phyloP scores from a whole-genome alignment of 2,888 invertebrate genomes.

The Argyresthia goedartella region DNA sequence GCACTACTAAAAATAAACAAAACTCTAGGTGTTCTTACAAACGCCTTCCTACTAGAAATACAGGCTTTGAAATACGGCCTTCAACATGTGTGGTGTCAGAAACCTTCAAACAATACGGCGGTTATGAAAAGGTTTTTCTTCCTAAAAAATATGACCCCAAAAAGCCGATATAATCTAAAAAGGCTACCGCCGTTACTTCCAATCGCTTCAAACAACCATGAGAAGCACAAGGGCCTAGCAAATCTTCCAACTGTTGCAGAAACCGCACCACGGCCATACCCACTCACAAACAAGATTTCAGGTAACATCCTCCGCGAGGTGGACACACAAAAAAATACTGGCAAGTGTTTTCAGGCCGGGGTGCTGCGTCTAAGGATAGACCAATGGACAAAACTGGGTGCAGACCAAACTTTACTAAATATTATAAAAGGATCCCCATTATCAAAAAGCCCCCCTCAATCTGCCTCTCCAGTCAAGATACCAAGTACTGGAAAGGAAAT shows the following conservation, averaged over 20 bases:
- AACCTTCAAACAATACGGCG: not conserved
- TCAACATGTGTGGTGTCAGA: not conserved
- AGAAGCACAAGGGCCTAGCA: not conserved
- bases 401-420: not conserved
- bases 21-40: not conserved
- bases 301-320: not conserved
- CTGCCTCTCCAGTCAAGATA: not conserved
- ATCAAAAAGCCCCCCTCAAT: not conserved
- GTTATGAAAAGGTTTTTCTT: not conserved
- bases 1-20: not conserved
- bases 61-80: not conserved
- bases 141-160: not conserved
- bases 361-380: not conserved
- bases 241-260: not conserved
- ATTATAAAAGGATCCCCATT: constrained; percentile 3
- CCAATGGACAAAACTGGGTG: not conserved
- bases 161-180: not conserved
- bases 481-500: not conserved
- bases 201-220: not conserved
- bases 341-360: not conserved
- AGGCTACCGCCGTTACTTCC: not conserved
- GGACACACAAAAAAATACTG: not conserved
- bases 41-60: not conserved
- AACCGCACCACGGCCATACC: not conserved
- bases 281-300: not conserved